phyloP scores from a whole-genome alignment of 2,888 invertebrate genomes.

The Cosmia trapezina region DNA sequence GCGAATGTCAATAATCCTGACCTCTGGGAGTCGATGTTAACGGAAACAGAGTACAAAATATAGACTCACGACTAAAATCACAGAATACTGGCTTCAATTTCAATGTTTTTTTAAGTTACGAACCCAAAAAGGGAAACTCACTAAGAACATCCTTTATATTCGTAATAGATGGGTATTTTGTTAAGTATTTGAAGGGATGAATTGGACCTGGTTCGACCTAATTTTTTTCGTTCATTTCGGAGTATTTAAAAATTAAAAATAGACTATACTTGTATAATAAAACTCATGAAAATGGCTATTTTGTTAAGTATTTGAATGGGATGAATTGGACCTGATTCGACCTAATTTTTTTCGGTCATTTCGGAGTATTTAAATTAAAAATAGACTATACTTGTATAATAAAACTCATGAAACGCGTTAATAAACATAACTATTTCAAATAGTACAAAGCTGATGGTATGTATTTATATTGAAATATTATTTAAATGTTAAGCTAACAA shows the following conservation, averaged over 20 bases:
- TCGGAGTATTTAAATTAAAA: slow-evolving; percentile 3
- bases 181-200: slow-evolving; percentile 35
- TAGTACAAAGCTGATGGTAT: slow-evolving; percentile 4
- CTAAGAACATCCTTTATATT: slow-evolving; percentile 18
- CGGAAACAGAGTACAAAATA: slow-evolving; percentile 40
- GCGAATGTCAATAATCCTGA: slow-evolving; percentile 60
- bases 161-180: slow-evolving; percentile 20
- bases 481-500: slow-evolving; percentile 26
- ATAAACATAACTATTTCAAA: neutral
- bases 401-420: neutral
- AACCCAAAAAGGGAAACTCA: slow-evolving; percentile 18
- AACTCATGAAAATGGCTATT: slow-evolving; percentile 7
- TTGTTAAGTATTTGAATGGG: slow-evolving; percentile 33
- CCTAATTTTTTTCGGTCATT: neutral
- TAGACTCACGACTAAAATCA: slow-evolving; percentile 22
- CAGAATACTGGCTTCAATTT: slow-evolving; percentile 32
- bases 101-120: slow-evolving; percentile 40
- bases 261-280: neutral
- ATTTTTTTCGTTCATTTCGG: neutral
- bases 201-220: neutral
- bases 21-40: slow-evolving; percentile 40
- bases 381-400: neutral
- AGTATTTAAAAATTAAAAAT: slow-evolving; percentile 2
- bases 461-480: slow-evolving; percentile 27
- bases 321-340: slow-evolving; percentile 5